Evolutionary conservation across 2,888 invertebrate species (phyloP).

Genomic region (Clanis bilineata): DNA sequence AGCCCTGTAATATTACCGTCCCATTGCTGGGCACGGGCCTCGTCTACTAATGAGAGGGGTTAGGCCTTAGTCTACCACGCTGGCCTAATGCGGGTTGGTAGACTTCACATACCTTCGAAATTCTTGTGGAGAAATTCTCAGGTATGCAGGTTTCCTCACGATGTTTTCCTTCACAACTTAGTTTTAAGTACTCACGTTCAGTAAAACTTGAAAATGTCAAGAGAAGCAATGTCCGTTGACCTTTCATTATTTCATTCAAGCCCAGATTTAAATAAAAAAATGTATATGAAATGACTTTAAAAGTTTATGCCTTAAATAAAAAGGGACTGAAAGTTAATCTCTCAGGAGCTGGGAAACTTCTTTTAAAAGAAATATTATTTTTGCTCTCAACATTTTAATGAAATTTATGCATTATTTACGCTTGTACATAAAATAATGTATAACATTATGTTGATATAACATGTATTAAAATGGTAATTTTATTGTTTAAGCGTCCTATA

Average conservation of each 20-base stretch:
- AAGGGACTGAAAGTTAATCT: conserved; percentile 8
- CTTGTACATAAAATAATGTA: background rate
- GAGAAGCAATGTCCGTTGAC: background rate
- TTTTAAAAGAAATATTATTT: conserved; percentile 4
- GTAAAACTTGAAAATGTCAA: background rate
- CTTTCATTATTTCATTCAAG: background rate
- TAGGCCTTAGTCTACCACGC: no score
- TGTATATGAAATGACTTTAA: conserved; percentile 16
- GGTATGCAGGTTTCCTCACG: no score
- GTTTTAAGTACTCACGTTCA: no score
- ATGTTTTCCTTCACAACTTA: no score
- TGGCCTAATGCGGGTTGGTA: no score
- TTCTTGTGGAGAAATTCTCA: no score
- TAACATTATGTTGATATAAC: background rate
- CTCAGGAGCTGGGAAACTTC: conserved; percentile 1
- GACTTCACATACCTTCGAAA: no score
- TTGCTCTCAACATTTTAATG: background rate
- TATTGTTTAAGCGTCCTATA: no score
- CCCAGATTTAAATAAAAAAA: conserved; percentile 18
- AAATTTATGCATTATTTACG: conserved; percentile 10
- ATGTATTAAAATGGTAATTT: background rate
- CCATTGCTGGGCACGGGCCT: no score
- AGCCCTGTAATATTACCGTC: no score
- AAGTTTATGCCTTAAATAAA: conserved; percentile 11
- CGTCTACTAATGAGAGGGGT: no score